Evolutionary conservation across 1,140 invertebrate species (phyloP).

Genomic region (Dryas iulia): DNA sequence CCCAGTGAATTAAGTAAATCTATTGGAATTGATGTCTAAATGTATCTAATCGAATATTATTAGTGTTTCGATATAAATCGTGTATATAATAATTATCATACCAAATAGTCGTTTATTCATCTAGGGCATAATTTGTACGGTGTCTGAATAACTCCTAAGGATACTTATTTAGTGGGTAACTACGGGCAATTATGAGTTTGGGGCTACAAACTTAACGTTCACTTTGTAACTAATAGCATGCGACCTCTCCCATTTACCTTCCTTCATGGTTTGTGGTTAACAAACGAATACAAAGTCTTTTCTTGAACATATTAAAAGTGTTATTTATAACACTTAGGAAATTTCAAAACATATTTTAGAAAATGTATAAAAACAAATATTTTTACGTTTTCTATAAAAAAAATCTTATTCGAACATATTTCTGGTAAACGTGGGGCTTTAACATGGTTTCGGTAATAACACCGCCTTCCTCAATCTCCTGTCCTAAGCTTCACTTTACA

Average conservation of each 20-base stretch:
- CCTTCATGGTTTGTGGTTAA: conserved; percentile 52
- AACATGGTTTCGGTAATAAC: conserved; percentile 59
- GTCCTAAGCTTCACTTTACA: conserved; percentile 43
- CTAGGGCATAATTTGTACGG: neutral
- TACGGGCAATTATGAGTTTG: neutral
- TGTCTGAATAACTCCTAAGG: neutral
- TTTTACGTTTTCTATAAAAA: too few species aligned
- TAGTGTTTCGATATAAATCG: conserved; percentile 43
- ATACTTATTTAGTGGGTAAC: neutral
- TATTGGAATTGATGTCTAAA: conserved; percentile 67
- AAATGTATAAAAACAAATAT: too few species aligned
- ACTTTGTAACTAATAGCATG: conserved; percentile 62
- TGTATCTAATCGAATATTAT: conserved; percentile 46
- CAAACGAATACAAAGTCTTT: neutral
- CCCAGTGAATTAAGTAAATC: conserved; percentile 56
- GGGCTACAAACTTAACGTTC: conserved; percentile 52
- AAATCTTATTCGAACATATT: conserved; percentile 7
- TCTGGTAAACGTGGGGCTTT: conserved; percentile 33
- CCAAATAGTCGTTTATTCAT: conserved; percentile 15
- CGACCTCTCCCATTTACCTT: conserved; percentile 53
- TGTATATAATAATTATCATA: conserved; percentile 40
- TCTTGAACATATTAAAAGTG: too few species aligned
- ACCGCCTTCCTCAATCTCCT: conserved; percentile 52
- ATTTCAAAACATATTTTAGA: too few species aligned
- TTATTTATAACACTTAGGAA: too few species aligned